Percentiles rank a stretch among this genome's conserved stretches.
Conservation (phyloP, 2,113 vertebrate species). For the Silurus glanis region DNA sequence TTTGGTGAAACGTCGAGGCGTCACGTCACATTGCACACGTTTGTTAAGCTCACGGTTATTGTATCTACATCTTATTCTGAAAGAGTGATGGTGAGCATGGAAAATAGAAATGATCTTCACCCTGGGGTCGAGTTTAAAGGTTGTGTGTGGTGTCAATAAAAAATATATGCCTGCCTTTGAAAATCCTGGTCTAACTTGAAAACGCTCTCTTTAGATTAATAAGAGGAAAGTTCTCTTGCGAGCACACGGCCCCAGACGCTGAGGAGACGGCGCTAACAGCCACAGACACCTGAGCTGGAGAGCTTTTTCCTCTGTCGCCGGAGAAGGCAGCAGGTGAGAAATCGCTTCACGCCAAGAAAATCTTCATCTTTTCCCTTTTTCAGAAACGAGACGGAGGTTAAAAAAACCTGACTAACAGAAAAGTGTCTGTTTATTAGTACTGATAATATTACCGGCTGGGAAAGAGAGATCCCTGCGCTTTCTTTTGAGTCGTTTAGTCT, state of each 20-base stretch:
- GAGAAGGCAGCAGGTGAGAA: neutral
- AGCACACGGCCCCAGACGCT: neutral
- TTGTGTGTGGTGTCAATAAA: neutral
- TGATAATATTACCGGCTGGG: neutral
- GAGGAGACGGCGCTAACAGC: slow-evolving; percentile 8
- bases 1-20: neutral
- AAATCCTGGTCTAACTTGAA: neutral
- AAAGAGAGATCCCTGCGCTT: neutral
- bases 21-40: neutral
- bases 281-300: neutral
- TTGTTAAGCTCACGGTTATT: neutral
- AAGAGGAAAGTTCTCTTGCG: slow-evolving; percentile 1
- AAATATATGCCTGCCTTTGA: neutral
- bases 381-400: neutral
- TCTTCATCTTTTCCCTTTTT: neutral
- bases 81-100: neutral
- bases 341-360: neutral
- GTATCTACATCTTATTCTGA: neutral
- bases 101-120: neutral
- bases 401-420: no score
- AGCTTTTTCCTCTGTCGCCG: neutral
- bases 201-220: neutral
- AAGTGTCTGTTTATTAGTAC: neutral
- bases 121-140: neutral
- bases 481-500: neutral